Conservation (phyloP, 2,113 vertebrate genomes). For the Cacatua alba region DNA sequence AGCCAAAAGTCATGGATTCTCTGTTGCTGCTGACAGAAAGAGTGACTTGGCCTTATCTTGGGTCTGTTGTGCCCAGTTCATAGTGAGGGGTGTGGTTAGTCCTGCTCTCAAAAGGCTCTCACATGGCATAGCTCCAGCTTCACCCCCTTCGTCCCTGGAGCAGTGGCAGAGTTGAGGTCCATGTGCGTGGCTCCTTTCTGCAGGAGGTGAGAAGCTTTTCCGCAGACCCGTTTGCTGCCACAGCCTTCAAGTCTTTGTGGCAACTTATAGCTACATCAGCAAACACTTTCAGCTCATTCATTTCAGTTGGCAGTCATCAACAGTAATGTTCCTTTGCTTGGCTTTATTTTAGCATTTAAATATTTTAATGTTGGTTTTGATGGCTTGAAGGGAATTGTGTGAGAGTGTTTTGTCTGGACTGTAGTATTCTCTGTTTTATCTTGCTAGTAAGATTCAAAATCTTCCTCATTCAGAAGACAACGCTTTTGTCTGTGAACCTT, state of each 20-base stretch:
- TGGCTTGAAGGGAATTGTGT: not conserved
- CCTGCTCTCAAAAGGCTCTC: not conserved
- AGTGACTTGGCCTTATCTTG: not conserved
- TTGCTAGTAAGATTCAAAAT: not conserved
- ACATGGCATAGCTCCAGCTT: not conserved
- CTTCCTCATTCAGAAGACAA: not conserved
- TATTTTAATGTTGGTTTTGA: slow-evolving; percentile 31
- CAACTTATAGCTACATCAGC: not conserved
- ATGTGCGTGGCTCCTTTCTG: fast-evolving
- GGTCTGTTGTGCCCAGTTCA: not conserved
- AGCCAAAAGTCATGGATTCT: not conserved
- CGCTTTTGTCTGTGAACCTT: not conserved
- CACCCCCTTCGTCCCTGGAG: not conserved
- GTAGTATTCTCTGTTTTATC: not conserved
- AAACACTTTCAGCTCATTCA: not conserved
- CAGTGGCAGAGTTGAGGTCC: not conserved
- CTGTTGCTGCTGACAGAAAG: not conserved
- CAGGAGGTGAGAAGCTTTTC: not conserved
- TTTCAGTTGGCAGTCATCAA: not conserved
- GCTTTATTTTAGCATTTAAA: slow-evolving; percentile 33
- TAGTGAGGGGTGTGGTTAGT: not conserved
- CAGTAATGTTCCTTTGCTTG: slow-evolving; percentile 1
- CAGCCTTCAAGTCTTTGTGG: not conserved
- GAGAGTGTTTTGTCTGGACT: not conserved
- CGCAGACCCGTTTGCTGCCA: not conserved